A percentile compares a stretch with the other conserved stretches of the same genome.
Conservation (phyloP, 2,113 vertebrate species). For the Philantomba maxwellii region DNA sequence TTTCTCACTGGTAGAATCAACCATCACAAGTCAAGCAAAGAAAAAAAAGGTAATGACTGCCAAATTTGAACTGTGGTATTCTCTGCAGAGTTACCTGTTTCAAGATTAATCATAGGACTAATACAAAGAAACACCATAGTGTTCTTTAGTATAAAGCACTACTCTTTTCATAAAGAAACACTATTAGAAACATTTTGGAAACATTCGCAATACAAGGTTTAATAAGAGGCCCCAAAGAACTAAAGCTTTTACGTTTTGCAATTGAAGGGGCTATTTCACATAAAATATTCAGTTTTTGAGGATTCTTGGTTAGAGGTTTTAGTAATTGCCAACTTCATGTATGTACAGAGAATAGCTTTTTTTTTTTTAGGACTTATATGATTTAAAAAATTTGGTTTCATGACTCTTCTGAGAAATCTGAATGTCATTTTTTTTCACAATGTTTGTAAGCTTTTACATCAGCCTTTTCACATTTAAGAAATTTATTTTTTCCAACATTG, state of each 20-base stretch:
- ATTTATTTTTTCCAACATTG: neutral
- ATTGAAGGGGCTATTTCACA: neutral
- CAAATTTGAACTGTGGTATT: neutral
- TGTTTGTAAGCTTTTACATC: neutral
- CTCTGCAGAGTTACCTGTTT: neutral
- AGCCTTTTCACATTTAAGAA: neutral
- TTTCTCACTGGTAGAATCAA: neutral
- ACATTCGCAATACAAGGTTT: neutral
- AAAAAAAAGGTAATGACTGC: neutral
- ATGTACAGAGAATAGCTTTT: neutral
- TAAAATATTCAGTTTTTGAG: neutral
- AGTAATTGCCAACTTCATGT: neutral
- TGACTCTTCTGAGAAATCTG: neutral
- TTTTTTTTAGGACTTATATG: neutral
- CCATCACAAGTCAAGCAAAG: neutral
- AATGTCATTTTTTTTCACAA: neutral
- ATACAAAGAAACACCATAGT: neutral
- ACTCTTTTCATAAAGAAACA: neutral
- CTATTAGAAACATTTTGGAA: neutral
- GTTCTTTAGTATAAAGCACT: neutral
- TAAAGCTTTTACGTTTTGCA: neutral
- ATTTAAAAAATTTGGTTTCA: neutral
- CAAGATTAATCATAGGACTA: neutral
- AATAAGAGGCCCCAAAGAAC: neutral
- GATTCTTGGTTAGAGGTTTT: constrained; percentile 16